Conservation (phyloP, 2,113 vertebrate genomes). For the Oreotragus oreotragus region DNA sequence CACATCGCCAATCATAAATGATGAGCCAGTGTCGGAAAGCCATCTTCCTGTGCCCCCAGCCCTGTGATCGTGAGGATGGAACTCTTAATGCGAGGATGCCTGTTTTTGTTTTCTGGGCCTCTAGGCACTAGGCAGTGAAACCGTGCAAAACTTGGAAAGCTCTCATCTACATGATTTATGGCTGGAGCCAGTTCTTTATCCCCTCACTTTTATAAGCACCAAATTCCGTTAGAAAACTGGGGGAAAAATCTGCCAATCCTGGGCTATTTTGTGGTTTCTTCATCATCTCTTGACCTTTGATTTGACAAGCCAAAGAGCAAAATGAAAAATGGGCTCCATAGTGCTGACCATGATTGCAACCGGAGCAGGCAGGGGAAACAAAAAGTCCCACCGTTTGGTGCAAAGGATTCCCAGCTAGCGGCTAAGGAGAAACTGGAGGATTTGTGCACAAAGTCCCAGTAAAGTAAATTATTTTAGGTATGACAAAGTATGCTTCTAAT, state of each 20-base stretch:
- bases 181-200: slow-evolving; percentile 61
- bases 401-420: slow-evolving; percentile 30
- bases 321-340: slow-evolving; percentile 64
- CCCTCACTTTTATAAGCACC: slow-evolving; percentile 67
- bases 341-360: slow-evolving; percentile 60
- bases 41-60: background rate
- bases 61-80: background rate
- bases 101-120: slow-evolving; percentile 47
- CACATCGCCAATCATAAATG: background rate
- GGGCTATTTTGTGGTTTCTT: slow-evolving; percentile 71
- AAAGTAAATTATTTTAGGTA: slow-evolving; percentile 69
- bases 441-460: slow-evolving; percentile 16
- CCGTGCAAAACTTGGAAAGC: slow-evolving; percentile 49
- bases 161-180: slow-evolving; percentile 32
- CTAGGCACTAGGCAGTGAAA: slow-evolving; percentile 36
- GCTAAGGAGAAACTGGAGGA: slow-evolving; percentile 36
- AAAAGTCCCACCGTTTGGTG: slow-evolving; percentile 8
- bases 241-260: slow-evolving; percentile 50
- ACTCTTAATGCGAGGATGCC: slow-evolving; percentile 22
- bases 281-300: slow-evolving; percentile 74
- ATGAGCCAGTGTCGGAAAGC: slow-evolving; percentile 28
- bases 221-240: slow-evolving; percentile 66
- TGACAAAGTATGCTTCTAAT: slow-evolving; percentile 59
- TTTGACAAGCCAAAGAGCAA: slow-evolving; percentile 73
- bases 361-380: slow-evolving; percentile 48